Conservation (phyloP, 2,888 invertebrate species). For the Drosophila prostipennis region DNA sequence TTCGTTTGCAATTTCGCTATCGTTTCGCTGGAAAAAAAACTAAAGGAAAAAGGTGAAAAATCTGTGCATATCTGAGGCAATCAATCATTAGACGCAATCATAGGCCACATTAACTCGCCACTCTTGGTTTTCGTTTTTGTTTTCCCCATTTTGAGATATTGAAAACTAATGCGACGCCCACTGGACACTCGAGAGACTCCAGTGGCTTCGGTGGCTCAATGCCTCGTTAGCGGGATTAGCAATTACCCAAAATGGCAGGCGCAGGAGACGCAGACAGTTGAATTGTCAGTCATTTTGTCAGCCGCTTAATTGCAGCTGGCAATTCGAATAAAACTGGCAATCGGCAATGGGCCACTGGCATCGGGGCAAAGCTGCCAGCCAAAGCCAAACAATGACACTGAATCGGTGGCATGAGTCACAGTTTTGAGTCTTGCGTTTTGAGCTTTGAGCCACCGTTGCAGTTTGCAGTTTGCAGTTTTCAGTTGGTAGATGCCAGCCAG, state of each 20-base stretch:
- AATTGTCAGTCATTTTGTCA: slow-evolving; percentile 79
- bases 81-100: slow-evolving; percentile 77
- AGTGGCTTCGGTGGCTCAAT: slow-evolving; percentile 26
- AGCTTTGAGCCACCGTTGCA: slow-evolving; percentile 23
- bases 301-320: slow-evolving; percentile 74
- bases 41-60: slow-evolving; percentile 6
- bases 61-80: slow-evolving; percentile 69
- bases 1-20: slow-evolving; percentile 66
- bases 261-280: slow-evolving; percentile 43
- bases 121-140: slow-evolving; percentile 28
- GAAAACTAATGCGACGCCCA: slow-evolving; percentile 78
- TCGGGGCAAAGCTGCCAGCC: slow-evolving; percentile 38
- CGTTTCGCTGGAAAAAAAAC: slow-evolving; percentile 10
- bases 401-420: slow-evolving; percentile 50
- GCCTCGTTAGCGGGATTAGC: slow-evolving; percentile 79
- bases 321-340: slow-evolving; percentile 45
- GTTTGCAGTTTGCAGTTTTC: slow-evolving; percentile 32
- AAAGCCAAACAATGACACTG: slow-evolving; percentile 56
- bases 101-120: slow-evolving; percentile 73
- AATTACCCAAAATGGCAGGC: slow-evolving; percentile 66
- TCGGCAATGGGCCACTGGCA: slow-evolving; percentile 21
- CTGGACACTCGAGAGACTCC: slow-evolving; percentile 55
- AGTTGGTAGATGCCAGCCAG: neutral
- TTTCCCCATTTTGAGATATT: slow-evolving; percentile 54
- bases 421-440: slow-evolving; percentile 12